phyloP scores from a whole-genome alignment of 2,888 invertebrate species.

The Rapana venosa region DNA sequence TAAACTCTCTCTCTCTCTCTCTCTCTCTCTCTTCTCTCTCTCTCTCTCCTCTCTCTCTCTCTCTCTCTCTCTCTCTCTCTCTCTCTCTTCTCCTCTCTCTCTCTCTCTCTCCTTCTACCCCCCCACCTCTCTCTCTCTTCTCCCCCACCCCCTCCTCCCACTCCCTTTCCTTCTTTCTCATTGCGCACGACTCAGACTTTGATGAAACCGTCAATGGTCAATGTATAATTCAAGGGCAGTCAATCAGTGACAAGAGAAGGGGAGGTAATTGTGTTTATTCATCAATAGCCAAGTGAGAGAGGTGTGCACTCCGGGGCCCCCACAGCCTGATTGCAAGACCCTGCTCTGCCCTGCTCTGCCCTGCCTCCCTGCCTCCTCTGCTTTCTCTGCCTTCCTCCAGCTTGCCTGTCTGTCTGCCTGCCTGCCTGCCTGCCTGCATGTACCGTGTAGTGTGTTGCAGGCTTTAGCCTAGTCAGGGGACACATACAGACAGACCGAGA shows the following conservation, averaged over 20 bases:
- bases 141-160: too few species aligned
- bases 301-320: slow-evolving; percentile 6
- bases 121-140: too few species aligned
- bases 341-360: too few species aligned
- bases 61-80: background rate
- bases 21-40: too few species aligned
- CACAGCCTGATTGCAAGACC: background rate
- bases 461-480: background rate
- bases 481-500: background rate
- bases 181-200: background rate
- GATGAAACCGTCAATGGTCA: slow-evolving; percentile 16
- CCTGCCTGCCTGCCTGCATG: background rate
- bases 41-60: background rate
- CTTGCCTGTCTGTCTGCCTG: background rate
- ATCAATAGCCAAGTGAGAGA: slow-evolving; percentile 33
- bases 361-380: background rate
- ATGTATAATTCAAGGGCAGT: slow-evolving; percentile 36
- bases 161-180: slow-evolving; percentile 2
- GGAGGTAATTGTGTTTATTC: slow-evolving; percentile 41
- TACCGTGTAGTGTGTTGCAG: too few species aligned
- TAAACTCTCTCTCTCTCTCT: too few species aligned
- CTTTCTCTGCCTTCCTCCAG: background rate
- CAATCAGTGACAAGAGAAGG: slow-evolving; percentile 37
- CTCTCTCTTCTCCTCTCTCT: background rate
- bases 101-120: background rate